phyloP scores from a whole-genome alignment of 2,797 vertebrate species.

The Ctenochaetus hawaiiensis region DNA sequence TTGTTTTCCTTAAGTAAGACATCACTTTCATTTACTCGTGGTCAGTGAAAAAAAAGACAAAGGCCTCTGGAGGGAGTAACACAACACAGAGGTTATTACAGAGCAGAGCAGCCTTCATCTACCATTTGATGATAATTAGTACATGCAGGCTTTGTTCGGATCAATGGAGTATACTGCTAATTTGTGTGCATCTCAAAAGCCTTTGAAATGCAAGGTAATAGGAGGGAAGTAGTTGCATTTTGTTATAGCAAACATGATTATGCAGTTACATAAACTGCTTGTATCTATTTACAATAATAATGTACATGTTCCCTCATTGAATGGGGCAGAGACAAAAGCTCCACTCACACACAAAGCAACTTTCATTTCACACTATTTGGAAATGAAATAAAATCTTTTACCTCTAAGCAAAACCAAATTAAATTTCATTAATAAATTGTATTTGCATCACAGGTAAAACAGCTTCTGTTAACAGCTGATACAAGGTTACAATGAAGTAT shows the following conservation, averaged over 20 bases:
- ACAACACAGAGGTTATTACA: neutral
- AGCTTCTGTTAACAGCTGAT: neutral
- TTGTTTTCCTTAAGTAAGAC: conserved; percentile 1
- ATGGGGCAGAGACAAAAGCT: conserved; percentile 16
- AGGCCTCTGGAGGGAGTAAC: neutral
- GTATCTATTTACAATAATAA: conserved; percentile 36
- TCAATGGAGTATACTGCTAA: conserved; percentile 49
- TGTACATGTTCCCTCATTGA: neutral
- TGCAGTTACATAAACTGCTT: conserved; percentile 37
- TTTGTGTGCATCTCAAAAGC: conserved; percentile 16
- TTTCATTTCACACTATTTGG: conserved; percentile 11
- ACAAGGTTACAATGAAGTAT: neutral
- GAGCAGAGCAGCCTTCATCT: conserved; percentile 25
- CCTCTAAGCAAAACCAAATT: neutral
- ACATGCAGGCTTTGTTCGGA: conserved; percentile 52
- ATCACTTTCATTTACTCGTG: conserved; percentile 6
- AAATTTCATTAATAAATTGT: neutral
- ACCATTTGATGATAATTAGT: conserved; percentile 49
- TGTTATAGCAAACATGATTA: conserved; percentile 59
- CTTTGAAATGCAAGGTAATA: conserved; percentile 60
- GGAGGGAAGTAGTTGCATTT: conserved; percentile 50
- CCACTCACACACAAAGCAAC: neutral
- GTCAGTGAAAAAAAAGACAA: conserved; percentile 1
- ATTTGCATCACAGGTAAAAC: neutral
- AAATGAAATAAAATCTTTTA: neutral